Percentiles rank a stretch among this genome's conserved stretches.
phyloP scores from a whole-genome alignment of 2,888 invertebrate species.

The Ophraella communa region DNA sequence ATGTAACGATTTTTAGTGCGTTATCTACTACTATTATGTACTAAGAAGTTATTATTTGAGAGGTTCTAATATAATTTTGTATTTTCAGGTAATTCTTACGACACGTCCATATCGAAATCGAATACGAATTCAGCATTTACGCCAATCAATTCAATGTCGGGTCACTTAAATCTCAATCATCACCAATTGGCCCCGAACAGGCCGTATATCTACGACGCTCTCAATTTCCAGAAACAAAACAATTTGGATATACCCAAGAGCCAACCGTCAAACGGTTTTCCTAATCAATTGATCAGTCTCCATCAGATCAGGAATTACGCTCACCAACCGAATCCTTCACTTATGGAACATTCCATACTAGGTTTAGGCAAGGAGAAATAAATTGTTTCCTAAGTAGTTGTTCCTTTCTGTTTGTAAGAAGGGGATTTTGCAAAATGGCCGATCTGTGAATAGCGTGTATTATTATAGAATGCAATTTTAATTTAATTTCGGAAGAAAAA shows the following conservation, averaged over 20 bases:
- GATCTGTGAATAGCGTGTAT: not conserved
- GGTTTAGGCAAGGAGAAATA: conserved; percentile 60
- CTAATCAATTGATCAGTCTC: conserved; percentile 91
- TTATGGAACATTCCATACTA: conserved; percentile 64
- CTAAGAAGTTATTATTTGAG: too few species aligned
- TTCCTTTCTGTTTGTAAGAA: not conserved
- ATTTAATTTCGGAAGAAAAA: not conserved
- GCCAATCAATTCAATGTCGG: conserved; percentile 89
- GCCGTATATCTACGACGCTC: conserved; percentile 91
- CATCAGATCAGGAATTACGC: conserved; percentile 97
- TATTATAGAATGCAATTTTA: too few species aligned
- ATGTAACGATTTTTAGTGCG: too few species aligned
- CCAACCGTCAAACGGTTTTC: conserved; percentile 74
- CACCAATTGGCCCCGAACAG: conserved; percentile 73
- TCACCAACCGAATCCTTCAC: conserved; percentile 82
- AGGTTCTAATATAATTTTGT: not conserved
- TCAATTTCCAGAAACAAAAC: conserved; percentile 83
- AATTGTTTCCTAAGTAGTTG: conserved; percentile 29
- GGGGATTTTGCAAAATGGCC: not conserved
- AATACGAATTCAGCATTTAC: conserved; percentile 88
- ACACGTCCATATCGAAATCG: conserved; percentile 58
- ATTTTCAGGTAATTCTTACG: conserved; percentile 58
- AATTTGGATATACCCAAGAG: conserved; percentile 60
- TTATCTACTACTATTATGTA: too few species aligned
- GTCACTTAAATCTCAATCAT: conserved; percentile 71